phyloP scores from a whole-genome alignment of 2,797 vertebrate species.

The Cryptoblepharus egeriae region DNA sequence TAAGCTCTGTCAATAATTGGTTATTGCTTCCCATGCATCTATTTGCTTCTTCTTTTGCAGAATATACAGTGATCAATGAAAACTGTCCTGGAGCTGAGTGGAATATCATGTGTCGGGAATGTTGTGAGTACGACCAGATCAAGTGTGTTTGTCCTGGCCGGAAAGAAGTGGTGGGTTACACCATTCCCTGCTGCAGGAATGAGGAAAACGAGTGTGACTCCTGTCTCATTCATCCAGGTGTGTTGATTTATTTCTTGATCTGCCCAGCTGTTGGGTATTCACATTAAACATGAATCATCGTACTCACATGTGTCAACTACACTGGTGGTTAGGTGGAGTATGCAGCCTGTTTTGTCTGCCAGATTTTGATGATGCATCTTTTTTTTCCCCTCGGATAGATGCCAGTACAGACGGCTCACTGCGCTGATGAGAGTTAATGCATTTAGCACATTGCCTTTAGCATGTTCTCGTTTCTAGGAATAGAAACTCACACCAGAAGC shows the following conservation, averaged over 20 bases:
- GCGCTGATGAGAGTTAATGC: constrained; percentile 19
- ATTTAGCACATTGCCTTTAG: constrained; percentile 2
- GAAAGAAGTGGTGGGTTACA: constrained; percentile 91
- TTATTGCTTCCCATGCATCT: not conserved
- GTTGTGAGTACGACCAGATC: constrained; percentile 94
- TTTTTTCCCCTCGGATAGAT: not conserved
- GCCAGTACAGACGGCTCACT: constrained; percentile 4
- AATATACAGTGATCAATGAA: constrained; percentile 91
- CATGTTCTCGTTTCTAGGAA: not conserved
- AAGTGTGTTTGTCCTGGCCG: constrained; percentile 91
- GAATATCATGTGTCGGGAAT: constrained; percentile 96
- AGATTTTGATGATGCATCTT: constrained; percentile 5
- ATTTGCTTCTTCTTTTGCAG: constrained; percentile 71
- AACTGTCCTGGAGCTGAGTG: constrained; percentile 94
- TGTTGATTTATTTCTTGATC: constrained; percentile 6
- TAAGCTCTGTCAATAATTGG: not conserved
- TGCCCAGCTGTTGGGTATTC: accelerated
- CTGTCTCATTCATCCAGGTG: constrained; percentile 97
- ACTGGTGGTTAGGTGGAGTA: not conserved
- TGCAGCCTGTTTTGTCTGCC: not conserved
- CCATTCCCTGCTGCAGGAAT: constrained; percentile 96
- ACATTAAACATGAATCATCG: not conserved
- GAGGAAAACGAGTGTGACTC: constrained; percentile 95
- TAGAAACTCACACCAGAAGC: not conserved
- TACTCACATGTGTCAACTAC: not conserved